Percentiles rank a stretch among this genome's conserved stretches.
phyloP scores from a whole-genome alignment of 2,888 invertebrate species.

The Dasypolia templi region DNA sequence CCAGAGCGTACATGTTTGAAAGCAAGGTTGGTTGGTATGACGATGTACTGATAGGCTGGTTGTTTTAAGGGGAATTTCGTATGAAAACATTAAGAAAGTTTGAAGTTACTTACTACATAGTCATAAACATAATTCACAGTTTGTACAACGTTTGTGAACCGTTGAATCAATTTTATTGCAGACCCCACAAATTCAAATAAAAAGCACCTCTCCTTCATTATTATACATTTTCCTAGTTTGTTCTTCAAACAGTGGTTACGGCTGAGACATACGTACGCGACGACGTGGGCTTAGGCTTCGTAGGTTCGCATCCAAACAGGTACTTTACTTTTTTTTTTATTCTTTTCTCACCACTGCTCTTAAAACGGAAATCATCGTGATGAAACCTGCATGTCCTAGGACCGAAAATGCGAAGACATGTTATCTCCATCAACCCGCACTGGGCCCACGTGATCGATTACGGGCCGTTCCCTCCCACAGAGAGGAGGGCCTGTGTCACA shows the following conservation, averaged over 20 bases:
- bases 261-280: background rate
- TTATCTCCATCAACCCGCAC: background rate
- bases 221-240: background rate
- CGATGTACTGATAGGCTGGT: background rate
- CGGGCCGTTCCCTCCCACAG: background rate
- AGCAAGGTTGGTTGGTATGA: slow-evolving; percentile 22
- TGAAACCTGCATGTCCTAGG: background rate
- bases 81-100: background rate
- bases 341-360: background rate
- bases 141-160: background rate
- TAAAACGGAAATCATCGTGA: background rate
- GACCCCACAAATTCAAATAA: too few species aligned
- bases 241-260: background rate
- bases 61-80: background rate
- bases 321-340: background rate
- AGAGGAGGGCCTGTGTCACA: background rate
- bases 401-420: background rate
- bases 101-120: rapidly evolving
- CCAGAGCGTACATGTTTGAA: slow-evolving; percentile 26
- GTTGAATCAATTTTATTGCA: background rate
- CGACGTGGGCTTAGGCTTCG: background rate
- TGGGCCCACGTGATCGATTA: too few species aligned
- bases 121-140: background rate
- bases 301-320: background rate
- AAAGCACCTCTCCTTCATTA: background rate